These are phyloP conservation scores for Rhorus exstirpatorius DNA, from an alignment of 2,888 invertebrate genomes.

Conservation along the genomic window DNA sequence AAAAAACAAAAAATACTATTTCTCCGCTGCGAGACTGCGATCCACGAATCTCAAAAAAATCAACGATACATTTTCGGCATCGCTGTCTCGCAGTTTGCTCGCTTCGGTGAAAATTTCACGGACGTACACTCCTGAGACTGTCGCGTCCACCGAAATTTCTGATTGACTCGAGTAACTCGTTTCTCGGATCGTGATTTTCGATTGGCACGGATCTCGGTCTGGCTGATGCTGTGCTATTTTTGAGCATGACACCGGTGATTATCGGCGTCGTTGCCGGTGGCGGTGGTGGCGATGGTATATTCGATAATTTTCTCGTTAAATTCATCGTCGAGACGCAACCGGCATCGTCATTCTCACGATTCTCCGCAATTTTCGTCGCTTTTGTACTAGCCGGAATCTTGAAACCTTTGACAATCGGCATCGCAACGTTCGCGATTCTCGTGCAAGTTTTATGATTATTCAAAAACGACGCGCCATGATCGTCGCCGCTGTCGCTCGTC, in stretches of 20 bases:
- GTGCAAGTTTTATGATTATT: conserved; percentile 43
- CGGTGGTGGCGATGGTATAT: conserved; percentile 75
- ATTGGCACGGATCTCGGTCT: conserved; percentile 78
- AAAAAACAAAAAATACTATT: conserved; percentile 22
- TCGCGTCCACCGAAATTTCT: conserved; percentile 88
- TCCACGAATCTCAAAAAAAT: no score
- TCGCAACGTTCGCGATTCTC: conserved; percentile 66
- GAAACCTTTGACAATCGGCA: conserved; percentile 79
- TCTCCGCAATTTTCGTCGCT: conserved; percentile 24
- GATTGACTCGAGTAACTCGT: conserved; percentile 91
- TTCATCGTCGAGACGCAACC: conserved; percentile 29
- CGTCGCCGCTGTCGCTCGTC: conserved; percentile 40
- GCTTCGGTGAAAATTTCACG: background rate
- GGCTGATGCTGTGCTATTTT: conserved; percentile 75
- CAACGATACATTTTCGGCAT: no score
- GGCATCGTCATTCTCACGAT: conserved; percentile 50
- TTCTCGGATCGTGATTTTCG: conserved; percentile 87
- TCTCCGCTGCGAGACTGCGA: no score
- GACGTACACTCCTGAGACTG: conserved; percentile 78
- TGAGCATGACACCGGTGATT: conserved; percentile 84
- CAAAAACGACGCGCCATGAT: conserved; percentile 30
- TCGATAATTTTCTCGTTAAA: conserved; percentile 41
- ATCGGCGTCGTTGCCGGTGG: conserved; percentile 83
- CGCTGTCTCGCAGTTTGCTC: no score
- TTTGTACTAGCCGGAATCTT: conserved; percentile 65